These are phyloP conservation scores for Trialeurodes vaporariorum DNA, from an alignment of 1,140 invertebrate species.

Conservation along the genomic window DNA sequence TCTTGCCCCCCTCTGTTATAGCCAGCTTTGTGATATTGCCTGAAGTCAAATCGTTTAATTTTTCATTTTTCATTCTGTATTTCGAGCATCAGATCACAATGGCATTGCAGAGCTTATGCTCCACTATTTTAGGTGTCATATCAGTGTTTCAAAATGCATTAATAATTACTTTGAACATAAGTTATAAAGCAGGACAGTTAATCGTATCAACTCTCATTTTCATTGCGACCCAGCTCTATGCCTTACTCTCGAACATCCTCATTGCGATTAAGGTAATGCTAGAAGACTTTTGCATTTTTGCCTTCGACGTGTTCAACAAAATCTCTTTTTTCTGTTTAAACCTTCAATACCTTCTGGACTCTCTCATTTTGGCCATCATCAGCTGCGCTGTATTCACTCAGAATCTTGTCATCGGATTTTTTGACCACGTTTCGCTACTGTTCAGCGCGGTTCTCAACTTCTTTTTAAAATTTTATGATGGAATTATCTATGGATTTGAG, in stretches of 20 bases:
- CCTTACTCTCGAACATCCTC: not conserved
- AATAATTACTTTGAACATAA: not conserved
- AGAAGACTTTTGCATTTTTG: not conserved
- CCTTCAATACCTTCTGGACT: not conserved
- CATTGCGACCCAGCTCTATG: not conserved
- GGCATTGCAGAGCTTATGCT: not conserved
- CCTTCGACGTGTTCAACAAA: not conserved
- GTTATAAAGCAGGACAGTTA: not conserved
- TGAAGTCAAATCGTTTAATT: too few relatives aligned
- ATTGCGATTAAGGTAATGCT: not conserved
- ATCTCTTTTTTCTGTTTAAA: not conserved
- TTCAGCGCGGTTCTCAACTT: not conserved
- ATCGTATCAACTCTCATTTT: not conserved
- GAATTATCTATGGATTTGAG: not conserved
- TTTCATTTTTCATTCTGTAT: too few relatives aligned
- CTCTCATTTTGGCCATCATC: not conserved
- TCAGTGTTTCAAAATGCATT: not conserved
- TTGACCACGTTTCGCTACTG: not conserved
- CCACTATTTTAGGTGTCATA: not conserved
- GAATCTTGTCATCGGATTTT: not conserved
- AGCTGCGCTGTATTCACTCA: not conserved
- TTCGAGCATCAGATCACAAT: not conserved
- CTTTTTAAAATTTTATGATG: not conserved
- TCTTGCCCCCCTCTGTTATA: too few relatives aligned
- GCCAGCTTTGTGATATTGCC: too few relatives aligned